Evolutionary conservation across 1,140 invertebrate genomes (phyloP).

Genomic region (Cyclargus thomasi): DNA sequence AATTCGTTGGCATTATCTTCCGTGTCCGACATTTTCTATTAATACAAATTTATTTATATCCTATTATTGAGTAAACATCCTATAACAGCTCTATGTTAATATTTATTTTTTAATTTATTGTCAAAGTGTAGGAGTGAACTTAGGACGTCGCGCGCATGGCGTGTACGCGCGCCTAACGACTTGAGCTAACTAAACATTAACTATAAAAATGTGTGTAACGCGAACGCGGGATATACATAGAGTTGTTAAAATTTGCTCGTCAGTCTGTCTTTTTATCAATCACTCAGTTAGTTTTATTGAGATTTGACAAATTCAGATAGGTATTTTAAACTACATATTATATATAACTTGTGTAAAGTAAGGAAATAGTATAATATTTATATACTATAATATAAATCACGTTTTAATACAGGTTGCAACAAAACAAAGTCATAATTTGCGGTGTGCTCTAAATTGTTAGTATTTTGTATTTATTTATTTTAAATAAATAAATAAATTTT

Average conservation of each 20-base stretch:
- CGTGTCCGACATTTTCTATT: conserved; percentile 20
- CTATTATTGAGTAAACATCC: neutral
- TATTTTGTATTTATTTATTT: too few relatives aligned
- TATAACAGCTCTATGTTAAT: conserved; percentile 6
- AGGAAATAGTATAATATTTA: too few relatives aligned
- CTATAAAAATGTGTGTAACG: conserved; percentile 5
- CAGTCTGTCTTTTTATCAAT: too few relatives aligned
- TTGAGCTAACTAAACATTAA: neutral
- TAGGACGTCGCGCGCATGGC: neutral
- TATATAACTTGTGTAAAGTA: too few relatives aligned
- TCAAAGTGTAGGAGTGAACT: neutral
- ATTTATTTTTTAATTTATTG: neutral
- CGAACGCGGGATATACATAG: neutral
- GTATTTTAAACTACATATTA: too few relatives aligned
- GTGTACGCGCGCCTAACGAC: neutral
- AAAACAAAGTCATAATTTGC: too few relatives aligned
- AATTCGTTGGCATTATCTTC: conserved; percentile 25
- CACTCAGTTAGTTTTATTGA: too few relatives aligned
- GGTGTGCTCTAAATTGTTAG: too few relatives aligned
- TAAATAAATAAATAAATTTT: too few relatives aligned
- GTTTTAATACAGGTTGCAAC: too few relatives aligned
- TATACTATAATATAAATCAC: too few relatives aligned
- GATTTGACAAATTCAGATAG: too few relatives aligned
- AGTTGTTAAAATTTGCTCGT: neutral
- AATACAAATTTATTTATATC: neutral